phyloP scores from a whole-genome alignment of 2,113 vertebrate species.

The Chelonoidis abingdonii region DNA sequence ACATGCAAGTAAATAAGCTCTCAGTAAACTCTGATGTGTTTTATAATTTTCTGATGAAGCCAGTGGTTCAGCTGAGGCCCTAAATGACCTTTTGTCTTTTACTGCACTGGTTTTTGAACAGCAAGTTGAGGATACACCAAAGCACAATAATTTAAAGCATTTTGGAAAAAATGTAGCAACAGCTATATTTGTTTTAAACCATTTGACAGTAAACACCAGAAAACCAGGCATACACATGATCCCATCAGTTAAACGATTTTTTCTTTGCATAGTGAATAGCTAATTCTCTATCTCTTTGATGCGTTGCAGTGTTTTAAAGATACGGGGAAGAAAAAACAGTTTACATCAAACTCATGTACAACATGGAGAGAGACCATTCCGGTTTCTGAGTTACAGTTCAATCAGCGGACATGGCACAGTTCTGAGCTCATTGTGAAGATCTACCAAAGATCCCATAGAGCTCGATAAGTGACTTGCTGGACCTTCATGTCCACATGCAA shows the following conservation, averaged over 20 bases:
- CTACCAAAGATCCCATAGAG: rapidly evolving
- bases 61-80: background rate
- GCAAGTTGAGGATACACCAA: background rate
- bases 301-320: background rate
- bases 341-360: rapidly evolving
- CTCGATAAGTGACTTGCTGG: rapidly evolving
- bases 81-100: background rate
- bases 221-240: background rate
- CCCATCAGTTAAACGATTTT: background rate
- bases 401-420: rapidly evolving
- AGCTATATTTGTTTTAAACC: background rate
- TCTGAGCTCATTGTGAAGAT: background rate
- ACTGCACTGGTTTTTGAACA: background rate
- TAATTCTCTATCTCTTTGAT: background rate
- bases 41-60: conserved; percentile 11
- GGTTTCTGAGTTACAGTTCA: rapidly evolving
- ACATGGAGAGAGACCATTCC: rapidly evolving
- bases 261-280: conserved; percentile 62
- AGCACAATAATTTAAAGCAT: conserved; percentile 45
- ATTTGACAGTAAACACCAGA: background rate
- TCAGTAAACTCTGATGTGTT: background rate
- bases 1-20: conserved; percentile 22
- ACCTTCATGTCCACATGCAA: rapidly evolving
- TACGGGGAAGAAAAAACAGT: background rate
- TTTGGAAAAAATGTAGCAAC: background rate